Evolutionary conservation across 2,888 invertebrate genomes (phyloP).

Genomic region (Papilio protenor): DNA sequence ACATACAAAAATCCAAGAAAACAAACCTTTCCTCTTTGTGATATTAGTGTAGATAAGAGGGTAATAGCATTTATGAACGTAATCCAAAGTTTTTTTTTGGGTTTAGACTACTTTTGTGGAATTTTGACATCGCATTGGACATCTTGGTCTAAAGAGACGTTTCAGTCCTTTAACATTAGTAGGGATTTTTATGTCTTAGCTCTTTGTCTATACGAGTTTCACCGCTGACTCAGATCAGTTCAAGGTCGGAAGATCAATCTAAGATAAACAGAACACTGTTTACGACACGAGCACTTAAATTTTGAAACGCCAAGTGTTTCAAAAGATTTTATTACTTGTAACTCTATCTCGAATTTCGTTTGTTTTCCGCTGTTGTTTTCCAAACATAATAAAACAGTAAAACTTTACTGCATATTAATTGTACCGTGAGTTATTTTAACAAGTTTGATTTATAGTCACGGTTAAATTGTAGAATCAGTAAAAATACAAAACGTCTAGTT

Average conservation of each 20-base stretch:
- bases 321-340: conserved; percentile 40
- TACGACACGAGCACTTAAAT: conserved; percentile 46
- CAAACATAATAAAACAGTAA: conserved; percentile 19
- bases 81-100: not conserved
- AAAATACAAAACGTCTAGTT: not conserved
- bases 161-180: not conserved
- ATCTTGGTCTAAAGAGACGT: not conserved
- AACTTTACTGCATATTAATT: conserved; percentile 7
- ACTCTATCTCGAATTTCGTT: conserved; percentile 37
- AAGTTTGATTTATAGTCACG: not conserved
- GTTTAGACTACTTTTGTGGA: too few species aligned
- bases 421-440: not conserved
- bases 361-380: conserved; percentile 36
- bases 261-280: conserved; percentile 60
- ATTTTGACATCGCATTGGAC: too few species aligned
- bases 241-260: conserved; percentile 68
- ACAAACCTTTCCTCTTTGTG: too few species aligned
- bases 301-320: conserved; percentile 41
- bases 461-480: not conserved
- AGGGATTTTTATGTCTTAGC: conserved; percentile 25
- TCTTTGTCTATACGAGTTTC: conserved; percentile 47
- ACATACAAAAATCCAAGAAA: too few species aligned
- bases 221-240: conserved; percentile 59
- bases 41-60: not conserved
- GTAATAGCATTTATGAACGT: not conserved